Evolutionary conservation across 2,888 invertebrate species (phyloP).

Genomic region (Stenichneumon culpator): DNA sequence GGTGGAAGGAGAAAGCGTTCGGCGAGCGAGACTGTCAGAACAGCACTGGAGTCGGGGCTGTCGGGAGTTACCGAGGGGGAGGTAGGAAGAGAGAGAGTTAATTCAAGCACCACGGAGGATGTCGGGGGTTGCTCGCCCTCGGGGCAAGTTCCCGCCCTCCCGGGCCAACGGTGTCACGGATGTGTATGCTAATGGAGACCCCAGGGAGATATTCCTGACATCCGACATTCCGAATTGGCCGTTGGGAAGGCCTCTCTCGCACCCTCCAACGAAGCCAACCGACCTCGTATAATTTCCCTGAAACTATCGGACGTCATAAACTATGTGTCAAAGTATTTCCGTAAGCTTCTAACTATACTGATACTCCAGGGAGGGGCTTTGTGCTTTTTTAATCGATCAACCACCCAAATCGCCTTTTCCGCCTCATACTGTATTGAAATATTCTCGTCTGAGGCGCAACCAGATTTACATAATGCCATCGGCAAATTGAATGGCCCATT

Average conservation of each 20-base stretch:
- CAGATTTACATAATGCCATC: conserved; percentile 5
- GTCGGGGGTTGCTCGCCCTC: conserved; percentile 52
- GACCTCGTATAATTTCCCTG: conserved; percentile 26
- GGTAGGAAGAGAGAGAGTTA: conserved; percentile 73
- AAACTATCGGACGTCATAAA: conserved; percentile 20
- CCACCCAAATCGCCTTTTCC: not conserved
- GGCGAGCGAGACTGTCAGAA: conserved; percentile 33
- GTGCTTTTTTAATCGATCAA: not conserved
- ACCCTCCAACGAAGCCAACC: not conserved
- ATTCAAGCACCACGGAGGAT: conserved; percentile 72
- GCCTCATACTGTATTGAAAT: not conserved
- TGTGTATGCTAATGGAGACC: conserved; percentile 83
- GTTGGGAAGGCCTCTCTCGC: conserved; percentile 24
- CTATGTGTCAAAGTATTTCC: conserved; percentile 4
- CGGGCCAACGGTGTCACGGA: conserved; percentile 76
- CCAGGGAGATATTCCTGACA: conserved; percentile 80
- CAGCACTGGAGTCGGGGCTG: conserved; percentile 6
- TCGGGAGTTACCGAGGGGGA: not conserved
- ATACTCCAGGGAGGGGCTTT: not conserved
- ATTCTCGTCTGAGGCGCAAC: not conserved
- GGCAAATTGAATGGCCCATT: not conserved
- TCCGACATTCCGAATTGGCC: conserved; percentile 77
- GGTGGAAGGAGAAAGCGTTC: conserved; percentile 14
- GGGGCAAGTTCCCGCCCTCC: conserved; percentile 69
- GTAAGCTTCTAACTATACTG: not conserved